phyloP scores from a whole-genome alignment of 2,113 vertebrate genomes.

The Seriola aureovittata region DNA sequence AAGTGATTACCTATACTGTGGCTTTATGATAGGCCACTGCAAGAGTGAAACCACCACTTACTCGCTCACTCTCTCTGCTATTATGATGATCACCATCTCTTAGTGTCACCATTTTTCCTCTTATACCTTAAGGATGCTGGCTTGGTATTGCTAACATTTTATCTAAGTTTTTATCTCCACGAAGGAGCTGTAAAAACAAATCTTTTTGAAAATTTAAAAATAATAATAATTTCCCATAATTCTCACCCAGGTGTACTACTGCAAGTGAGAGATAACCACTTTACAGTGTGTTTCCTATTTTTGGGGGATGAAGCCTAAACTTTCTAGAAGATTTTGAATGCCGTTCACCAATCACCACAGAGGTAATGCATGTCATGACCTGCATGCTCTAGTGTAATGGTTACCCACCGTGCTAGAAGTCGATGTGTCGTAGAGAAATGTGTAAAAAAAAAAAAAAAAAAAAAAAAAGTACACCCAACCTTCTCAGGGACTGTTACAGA shows the following conservation, averaged over 20 bases:
- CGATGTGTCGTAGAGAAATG: conserved; percentile 78
- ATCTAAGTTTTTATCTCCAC: conserved; percentile 49
- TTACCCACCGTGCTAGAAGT: conserved; percentile 81
- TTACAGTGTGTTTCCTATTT: conserved; percentile 50
- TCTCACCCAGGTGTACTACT: conserved; percentile 40
- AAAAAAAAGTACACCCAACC: conserved; percentile 72
- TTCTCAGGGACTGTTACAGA: conserved; percentile 82
- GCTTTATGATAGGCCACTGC: conserved; percentile 52
- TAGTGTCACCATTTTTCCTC: conserved; percentile 52
- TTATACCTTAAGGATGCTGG: conserved; percentile 60
- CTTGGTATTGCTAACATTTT: conserved; percentile 52
- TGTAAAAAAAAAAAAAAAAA: conserved; percentile 35
- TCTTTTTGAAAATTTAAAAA: conserved; percentile 48
- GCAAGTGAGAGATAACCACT: conserved; percentile 56
- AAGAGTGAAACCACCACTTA: conserved; percentile 69
- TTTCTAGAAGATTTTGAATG: conserved; percentile 70
- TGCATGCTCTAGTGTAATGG: conserved; percentile 82
- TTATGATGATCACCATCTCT: conserved; percentile 56
- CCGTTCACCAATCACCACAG: conserved; percentile 75
- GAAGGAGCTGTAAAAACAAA: conserved; percentile 60
- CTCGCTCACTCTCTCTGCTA: conserved; percentile 58
- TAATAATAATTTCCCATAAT: conserved; percentile 51
- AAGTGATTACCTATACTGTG: conserved; percentile 61
- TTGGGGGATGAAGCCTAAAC: conserved; percentile 52
- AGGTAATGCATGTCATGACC: conserved; percentile 81